Conservation (phyloP, 2,797 vertebrate genomes). For the Tokudaia tokunoshimensis region DNA sequence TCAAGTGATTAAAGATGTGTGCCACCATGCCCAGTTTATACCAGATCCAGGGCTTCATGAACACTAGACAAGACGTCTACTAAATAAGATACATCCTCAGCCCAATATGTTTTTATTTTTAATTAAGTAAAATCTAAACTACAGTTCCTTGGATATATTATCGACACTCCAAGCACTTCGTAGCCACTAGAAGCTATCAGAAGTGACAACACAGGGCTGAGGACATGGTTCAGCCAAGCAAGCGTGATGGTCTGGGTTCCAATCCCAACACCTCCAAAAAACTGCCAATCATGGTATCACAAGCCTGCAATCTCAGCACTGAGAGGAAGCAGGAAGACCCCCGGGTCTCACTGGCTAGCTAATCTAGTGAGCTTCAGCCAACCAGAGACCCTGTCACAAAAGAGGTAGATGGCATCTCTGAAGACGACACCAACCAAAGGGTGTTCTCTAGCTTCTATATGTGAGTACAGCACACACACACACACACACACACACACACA, state of each 20-base stretch:
- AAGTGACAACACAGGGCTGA: not conserved
- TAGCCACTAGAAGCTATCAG: not conserved
- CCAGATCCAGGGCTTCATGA: not conserved
- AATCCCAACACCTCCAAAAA: not conserved
- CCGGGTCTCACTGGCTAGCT: not conserved
- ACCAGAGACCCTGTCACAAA: not conserved
- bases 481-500: not conserved
- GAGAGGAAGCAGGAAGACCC: not conserved
- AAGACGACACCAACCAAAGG: not conserved
- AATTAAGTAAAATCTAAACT: conserved; percentile 11
- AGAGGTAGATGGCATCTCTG: not conserved
- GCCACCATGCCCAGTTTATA: not conserved
- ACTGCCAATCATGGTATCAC: not conserved
- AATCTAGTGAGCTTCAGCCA: not conserved
- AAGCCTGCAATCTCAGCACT: not conserved
- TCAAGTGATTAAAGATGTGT: not conserved
- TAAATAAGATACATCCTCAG: not conserved
- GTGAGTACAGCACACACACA: not conserved
- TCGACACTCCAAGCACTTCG: not conserved
- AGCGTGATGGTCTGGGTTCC: not conserved
- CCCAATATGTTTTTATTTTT: not conserved
- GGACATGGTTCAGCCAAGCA: not conserved
- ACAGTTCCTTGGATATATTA: not conserved
- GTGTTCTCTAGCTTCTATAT: not conserved
- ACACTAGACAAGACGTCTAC: not conserved